Evolutionary conservation across 2,113 vertebrate genomes (phyloP).

Genomic region (Anolis sagrei): DNA sequence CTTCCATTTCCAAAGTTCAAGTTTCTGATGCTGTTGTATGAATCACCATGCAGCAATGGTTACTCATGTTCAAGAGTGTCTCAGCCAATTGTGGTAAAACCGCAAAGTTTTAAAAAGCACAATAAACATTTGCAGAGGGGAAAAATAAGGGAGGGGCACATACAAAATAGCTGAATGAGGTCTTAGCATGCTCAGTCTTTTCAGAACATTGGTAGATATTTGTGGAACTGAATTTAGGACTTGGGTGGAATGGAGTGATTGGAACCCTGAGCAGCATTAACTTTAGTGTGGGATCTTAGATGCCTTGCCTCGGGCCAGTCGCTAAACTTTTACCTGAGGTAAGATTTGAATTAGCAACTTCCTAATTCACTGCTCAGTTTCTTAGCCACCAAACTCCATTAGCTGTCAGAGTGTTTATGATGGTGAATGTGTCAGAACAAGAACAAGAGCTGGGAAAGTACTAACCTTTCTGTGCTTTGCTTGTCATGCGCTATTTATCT

Average conservation of each 20-base stretch:
- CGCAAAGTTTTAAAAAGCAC: background rate
- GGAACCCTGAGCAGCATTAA: background rate
- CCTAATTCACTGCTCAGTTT: conserved; percentile 1
- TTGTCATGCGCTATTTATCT: conserved; percentile 70
- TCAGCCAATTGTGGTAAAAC: background rate
- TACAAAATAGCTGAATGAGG: background rate
- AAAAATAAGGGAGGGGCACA: background rate
- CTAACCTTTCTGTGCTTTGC: conserved; percentile 48
- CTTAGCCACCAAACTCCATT: background rate
- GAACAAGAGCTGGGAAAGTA: conserved; percentile 59
- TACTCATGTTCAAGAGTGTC: background rate
- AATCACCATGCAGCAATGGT: background rate
- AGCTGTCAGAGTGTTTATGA: conserved; percentile 39
- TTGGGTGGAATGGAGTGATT: background rate
- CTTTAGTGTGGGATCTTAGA: background rate
- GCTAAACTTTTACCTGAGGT: background rate
- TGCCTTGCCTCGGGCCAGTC: background rate
- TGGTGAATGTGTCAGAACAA: conserved; percentile 30
- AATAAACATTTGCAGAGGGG: no score
- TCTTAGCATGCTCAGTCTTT: background rate
- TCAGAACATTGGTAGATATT: background rate
- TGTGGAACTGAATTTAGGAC: no score
- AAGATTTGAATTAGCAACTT: conserved; percentile 15
- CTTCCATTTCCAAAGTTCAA: background rate
- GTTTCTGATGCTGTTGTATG: background rate